Percentiles rank a stretch among this genome's conserved stretches.
Evolutionary conservation across 1,140 invertebrate genomes (phyloP).

Genomic region (Bombyx mandarina): DNA sequence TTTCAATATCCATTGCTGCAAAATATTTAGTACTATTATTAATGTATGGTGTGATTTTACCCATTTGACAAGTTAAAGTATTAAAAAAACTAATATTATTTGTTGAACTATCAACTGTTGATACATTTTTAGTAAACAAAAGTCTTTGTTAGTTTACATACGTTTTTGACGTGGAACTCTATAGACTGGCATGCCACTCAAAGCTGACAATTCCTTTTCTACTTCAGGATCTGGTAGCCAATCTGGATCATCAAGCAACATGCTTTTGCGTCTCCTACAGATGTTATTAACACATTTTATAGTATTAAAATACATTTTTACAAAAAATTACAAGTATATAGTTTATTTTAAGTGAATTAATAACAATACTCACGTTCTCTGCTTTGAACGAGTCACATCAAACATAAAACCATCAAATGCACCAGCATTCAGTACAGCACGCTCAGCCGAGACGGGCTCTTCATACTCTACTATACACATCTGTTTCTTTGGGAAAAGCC

Average conservation of each 20-base stretch:
- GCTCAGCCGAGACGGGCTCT: constrained; percentile 68
- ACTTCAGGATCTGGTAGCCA: constrained; percentile 71
- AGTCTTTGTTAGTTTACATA: constrained; percentile 12
- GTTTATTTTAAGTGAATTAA: background rate
- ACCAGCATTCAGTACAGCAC: constrained; percentile 73
- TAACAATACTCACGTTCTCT: constrained; percentile 39
- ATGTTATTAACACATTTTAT: background rate
- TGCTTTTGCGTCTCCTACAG: constrained; percentile 44
- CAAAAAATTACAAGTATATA: background rate
- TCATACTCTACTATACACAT: constrained; percentile 76
- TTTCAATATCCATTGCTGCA: too few relatives aligned
- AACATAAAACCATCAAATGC: constrained; percentile 75
- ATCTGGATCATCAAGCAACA: constrained; percentile 65
- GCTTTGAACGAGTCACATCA: constrained; percentile 69
- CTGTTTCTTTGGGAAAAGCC: constrained; percentile 72
- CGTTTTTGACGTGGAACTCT: constrained; percentile 41
- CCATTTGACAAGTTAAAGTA: too few relatives aligned
- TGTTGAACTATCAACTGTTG: too few relatives aligned
- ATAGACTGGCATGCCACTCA: constrained; percentile 53
- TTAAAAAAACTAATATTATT: too few relatives aligned
- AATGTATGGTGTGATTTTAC: too few relatives aligned
- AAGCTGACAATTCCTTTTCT: constrained; percentile 68
- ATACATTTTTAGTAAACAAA: too few relatives aligned
- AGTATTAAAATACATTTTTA: background rate
- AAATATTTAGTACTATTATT: too few relatives aligned